A percentile compares a stretch with the other conserved stretches of the same genome.
Evolutionary conservation across 2,113 vertebrate species (phyloP).

Genomic region (Manacus vitellinus): DNA sequence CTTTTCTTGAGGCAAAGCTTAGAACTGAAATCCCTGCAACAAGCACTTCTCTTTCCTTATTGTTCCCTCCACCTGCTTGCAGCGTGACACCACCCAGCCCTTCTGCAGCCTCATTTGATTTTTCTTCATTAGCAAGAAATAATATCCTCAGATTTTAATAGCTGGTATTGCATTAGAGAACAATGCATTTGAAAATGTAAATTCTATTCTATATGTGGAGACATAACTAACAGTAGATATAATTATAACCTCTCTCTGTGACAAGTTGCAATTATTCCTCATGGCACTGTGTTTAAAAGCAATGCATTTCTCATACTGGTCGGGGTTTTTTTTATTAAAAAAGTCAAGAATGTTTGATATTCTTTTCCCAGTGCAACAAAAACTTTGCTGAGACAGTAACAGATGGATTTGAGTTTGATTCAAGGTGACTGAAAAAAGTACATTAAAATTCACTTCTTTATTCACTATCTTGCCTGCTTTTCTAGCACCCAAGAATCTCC

Average conservation of each 20-base stretch:
- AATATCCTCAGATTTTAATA: slow-evolving; percentile 54
- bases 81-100: not conserved
- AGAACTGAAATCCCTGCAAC: not conserved
- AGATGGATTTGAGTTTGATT: not conserved
- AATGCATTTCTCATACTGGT: not conserved
- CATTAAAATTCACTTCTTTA: slow-evolving; percentile 3
- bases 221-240: slow-evolving; percentile 40
- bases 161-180: slow-evolving; percentile 15
- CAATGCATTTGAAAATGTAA: slow-evolving; percentile 46
- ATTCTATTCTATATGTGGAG: slow-evolving; percentile 13
- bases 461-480: not conserved
- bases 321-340: not conserved
- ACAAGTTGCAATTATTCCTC: slow-evolving; percentile 60
- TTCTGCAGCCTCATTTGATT: not conserved
- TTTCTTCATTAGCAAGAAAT: slow-evolving; percentile 46
- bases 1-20: not conserved
- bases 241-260: slow-evolving; percentile 55
- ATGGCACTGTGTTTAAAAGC: not conserved
- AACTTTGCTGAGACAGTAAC: slow-evolving; percentile 22
- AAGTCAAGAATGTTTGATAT: slow-evolving; percentile 7
- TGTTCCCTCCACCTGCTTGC: not conserved
- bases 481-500: not conserved
- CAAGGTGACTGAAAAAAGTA: not conserved
- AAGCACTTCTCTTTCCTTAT: not conserved
- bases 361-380: slow-evolving; percentile 6